phyloP scores from a whole-genome alignment of 1,140 invertebrate genomes.

The Heliconius hewitsoni region DNA sequence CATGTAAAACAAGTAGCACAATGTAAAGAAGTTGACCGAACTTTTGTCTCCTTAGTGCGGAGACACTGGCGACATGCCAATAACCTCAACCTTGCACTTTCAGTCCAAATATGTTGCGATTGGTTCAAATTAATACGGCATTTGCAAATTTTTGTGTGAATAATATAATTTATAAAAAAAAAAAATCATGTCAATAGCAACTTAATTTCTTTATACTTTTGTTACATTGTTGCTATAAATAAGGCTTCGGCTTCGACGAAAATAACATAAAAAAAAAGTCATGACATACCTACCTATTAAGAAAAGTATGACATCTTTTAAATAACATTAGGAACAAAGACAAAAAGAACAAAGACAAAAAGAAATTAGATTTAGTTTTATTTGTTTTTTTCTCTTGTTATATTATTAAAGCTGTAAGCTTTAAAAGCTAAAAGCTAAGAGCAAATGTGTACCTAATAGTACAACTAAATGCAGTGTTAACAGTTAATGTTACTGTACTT shows the following conservation, averaged over 20 bases:
- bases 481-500: background rate
- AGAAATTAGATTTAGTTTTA: too few species aligned
- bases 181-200: background rate
- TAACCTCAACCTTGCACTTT: conserved; percentile 31
- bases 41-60: conserved; percentile 11
- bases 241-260: background rate
- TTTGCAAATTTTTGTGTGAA: background rate
- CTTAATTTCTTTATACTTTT: background rate
- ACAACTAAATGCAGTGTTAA: background rate
- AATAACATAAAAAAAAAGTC: background rate
- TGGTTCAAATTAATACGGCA: background rate
- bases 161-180: background rate
- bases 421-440: too few species aligned
- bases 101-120: conserved; percentile 23
- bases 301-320: too few species aligned
- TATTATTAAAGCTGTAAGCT: too few species aligned
- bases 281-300: too few species aligned
- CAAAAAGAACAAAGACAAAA: too few species aligned
- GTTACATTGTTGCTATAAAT: background rate
- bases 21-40: conserved; percentile 22
- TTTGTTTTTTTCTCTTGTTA: too few species aligned
- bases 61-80: conserved; percentile 28
- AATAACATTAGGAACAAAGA: too few species aligned
- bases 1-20: conserved; percentile 7
- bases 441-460: too few species aligned